These are phyloP conservation scores for Vulpes ferrilata DNA, from an alignment of 2,113 vertebrate species.

Conservation along the genomic window DNA sequence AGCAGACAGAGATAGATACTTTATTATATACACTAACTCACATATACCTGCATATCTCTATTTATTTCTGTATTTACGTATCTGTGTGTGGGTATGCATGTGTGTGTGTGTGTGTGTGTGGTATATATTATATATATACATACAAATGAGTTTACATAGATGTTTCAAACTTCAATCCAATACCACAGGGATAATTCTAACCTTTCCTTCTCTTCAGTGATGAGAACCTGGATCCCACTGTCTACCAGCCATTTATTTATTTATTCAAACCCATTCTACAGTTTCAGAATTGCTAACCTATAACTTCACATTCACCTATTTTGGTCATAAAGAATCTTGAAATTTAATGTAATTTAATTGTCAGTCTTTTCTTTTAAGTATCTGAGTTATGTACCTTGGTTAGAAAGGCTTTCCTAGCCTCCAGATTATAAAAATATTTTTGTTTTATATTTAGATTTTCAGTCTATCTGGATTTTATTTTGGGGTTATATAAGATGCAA, in stretches of 20 bases:
- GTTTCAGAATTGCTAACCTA: slow-evolving; percentile 22
- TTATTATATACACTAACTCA: not conserved
- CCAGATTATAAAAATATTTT: slow-evolving; percentile 41
- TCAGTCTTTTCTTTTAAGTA: slow-evolving; percentile 11
- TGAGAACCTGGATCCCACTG: not conserved
- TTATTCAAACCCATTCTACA: not conserved
- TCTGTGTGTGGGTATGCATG: not conserved
- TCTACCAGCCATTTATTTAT: not conserved
- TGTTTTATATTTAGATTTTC: slow-evolving; percentile 47
- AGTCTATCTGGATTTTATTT: slow-evolving; percentile 45
- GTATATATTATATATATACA: not conserved
- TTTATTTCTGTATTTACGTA: not conserved
- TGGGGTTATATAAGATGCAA: not conserved
- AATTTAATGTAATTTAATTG: not conserved
- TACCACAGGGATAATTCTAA: not conserved
- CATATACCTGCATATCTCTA: not conserved
- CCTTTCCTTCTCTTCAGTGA: not conserved
- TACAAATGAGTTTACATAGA: not conserved
- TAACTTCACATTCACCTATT: not conserved
- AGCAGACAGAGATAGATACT: not conserved
- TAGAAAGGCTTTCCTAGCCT: not conserved
- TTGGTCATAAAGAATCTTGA: not conserved
- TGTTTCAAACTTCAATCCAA: not conserved
- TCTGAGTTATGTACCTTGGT: slow-evolving; percentile 43
- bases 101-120: not conserved